Base-by-base conservation (phyloP, 1,140 invertebrate species). In the Pseudomyrmex sp. region DNA sequence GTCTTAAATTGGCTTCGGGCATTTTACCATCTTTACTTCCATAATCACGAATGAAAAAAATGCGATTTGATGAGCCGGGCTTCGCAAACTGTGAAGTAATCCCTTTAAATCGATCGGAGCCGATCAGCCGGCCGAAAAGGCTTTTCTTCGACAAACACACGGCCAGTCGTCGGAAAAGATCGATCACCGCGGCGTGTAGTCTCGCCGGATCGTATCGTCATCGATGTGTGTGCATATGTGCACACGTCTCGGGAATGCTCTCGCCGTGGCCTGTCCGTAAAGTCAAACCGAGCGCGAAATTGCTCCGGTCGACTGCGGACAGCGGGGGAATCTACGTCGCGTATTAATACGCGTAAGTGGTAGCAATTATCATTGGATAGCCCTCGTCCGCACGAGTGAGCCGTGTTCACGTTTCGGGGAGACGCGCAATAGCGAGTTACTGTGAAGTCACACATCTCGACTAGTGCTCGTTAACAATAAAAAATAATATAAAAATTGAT, bases 281-380 rank as follows among this genome's bases (percentile, higher is more conserved):
- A 74, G 18, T 61, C 58, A 74, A 74, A 74, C 23, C 12, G 18
- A 74, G 35, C 18, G 15, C 72, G 18, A 75, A 75, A 75, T 62
- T 75, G 44, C 13, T 1, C 15, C 9, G 4, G 13, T 12, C 1
- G 4, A 7, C 35, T 35, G 15, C 54, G 50, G 13, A 70, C 50
- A 8, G 54, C 48, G n/a, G 4, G 8, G 3, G 3, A 44, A 20
- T 46, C 35, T n/a, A 20, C 23, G 2, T 26, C 52, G 23, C 18
- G 18, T 52, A 62, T 75, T 62, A 50, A 59, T n/a, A 74, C 10
- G 70, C 18, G 7, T 75, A 74, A 74, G 20, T 73, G 50, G 15
- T 56, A 20, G 23, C 13, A 35, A 72, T 72, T 72, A 56, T 72
- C 69, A 58, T 15, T 26, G 52, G 2, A 35, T 13, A 50, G 23